phyloP scores from a whole-genome alignment of 2,113 vertebrate genomes.

The Aleadryas rufinucha region DNA sequence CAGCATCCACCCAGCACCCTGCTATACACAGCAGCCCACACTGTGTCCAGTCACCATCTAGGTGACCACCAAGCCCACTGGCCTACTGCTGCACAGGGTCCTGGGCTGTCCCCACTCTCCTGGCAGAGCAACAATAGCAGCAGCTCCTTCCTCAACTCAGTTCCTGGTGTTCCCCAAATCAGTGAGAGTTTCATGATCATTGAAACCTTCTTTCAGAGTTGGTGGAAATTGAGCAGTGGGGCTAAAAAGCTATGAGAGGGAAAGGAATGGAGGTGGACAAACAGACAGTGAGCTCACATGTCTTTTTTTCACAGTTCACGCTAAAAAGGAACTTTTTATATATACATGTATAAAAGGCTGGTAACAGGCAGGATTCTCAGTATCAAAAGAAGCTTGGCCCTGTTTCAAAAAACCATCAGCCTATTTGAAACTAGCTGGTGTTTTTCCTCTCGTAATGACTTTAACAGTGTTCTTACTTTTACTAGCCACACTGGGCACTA shows the following conservation, averaged over 20 bases:
- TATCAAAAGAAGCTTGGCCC: neutral
- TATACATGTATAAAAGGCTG: neutral
- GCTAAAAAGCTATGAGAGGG: neutral
- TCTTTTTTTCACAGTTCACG: neutral
- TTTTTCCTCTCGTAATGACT: conserved; percentile 21
- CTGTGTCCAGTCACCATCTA: too few relatives aligned
- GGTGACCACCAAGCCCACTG: neutral
- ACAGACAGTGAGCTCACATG: neutral
- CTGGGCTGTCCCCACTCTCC: neutral
- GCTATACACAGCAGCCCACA: too few relatives aligned
- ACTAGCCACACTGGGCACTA: conserved; percentile 11
- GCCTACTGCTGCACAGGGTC: neutral
- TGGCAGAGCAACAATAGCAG: rapidly evolving
- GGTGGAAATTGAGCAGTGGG: neutral
- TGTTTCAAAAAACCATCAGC: neutral
- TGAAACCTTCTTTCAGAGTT: neutral
- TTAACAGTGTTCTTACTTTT: conserved; percentile 28
- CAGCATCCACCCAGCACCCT: neutral
- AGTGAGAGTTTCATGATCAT: neutral
- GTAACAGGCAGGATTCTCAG: conserved; percentile 1
- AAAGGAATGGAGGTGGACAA: neutral
- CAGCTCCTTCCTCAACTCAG: neutral
- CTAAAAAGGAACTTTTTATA: neutral
- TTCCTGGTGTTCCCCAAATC: neutral
- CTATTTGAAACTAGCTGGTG: neutral